Evolutionary conservation across 2,797 vertebrate species (phyloP), one percentile per base, ranked within the genome.

Genomic region (Danio choprae): DNA sequence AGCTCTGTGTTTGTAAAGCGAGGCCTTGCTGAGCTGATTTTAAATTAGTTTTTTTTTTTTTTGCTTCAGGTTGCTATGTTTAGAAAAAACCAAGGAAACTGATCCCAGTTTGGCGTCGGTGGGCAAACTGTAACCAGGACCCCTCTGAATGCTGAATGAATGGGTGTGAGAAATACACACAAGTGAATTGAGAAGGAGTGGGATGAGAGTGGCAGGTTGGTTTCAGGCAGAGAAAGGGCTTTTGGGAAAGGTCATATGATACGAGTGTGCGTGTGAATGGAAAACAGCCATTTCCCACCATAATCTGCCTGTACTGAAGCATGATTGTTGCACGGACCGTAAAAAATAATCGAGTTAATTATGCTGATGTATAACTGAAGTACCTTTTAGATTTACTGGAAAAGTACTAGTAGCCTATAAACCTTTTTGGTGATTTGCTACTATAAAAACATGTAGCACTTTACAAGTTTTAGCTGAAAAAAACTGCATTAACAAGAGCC

Each of bases 191-290:
- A 77, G 65, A n/a, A 72, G 44, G 7, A 58, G 65, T 50, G 67
- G 46, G 29, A 40, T 40, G 50, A 67, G 81, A 73, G 51, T 77
- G 71, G 71, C 67, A 81, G 77, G 40, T 67, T 70, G 18, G 69
- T 75, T 85, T 77, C 48, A 72, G 58, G 13, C 48, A 77, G 64
- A 56, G n/a, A 58, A 75, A 75, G 73, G 81, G 75, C 38, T 43
- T 64, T 59, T 74, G 82, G 72, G 77, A 82, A 86, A 82, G 77
- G 73, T 70, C 82, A 79, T 56, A 40, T 58, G 64, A 77, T 59
- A 81, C 16, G 51, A 65, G 79, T 79, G 55, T 74, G n/a, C 8
- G 77, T 72, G 70, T 70, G 69, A 80, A 73, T 80, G 68, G 60
- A 55, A 16, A 36, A 40, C 12, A 40, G 55, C 55, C 55, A 79